Percentiles rank a stretch among this genome's conserved stretches.
Conservation (phyloP, 2,797 vertebrate genomes). For the Phyllotis vaccarum region DNA sequence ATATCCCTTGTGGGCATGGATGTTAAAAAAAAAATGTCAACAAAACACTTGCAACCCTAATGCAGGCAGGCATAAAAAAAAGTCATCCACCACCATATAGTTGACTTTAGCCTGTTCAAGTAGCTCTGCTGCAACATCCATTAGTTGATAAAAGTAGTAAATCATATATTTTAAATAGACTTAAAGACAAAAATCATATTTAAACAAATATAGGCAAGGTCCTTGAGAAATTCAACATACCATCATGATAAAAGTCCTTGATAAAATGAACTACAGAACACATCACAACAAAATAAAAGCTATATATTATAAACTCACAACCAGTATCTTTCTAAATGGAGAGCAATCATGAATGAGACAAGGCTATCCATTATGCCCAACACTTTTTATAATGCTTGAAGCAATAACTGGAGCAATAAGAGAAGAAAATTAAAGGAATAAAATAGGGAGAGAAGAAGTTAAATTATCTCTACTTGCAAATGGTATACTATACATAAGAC, state of each 20-base stretch:
- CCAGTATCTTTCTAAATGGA: neutral
- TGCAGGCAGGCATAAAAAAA: neutral
- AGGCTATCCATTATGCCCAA: neutral
- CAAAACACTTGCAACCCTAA: neutral
- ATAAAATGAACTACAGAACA: neutral
- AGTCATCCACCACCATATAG: neutral
- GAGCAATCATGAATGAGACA: neutral
- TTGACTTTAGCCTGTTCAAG: neutral
- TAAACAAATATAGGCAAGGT: neutral
- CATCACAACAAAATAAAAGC: neutral
- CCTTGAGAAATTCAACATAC: neutral
- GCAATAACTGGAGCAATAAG: neutral
- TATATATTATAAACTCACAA: neutral
- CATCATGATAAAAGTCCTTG: neutral
- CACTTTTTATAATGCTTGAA: neutral
- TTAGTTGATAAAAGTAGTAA: neutral
- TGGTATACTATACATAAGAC: neutral
- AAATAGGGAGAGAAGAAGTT: neutral
- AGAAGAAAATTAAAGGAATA: neutral
- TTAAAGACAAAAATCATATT: neutral
- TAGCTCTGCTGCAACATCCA: neutral
- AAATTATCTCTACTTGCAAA: neutral
- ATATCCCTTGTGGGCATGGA: neutral
- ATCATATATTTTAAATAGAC: neutral
- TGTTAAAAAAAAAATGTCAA: neutral